phyloP scores from a whole-genome alignment of 2,113 vertebrate genomes.

The Phodopus roborovskii region DNA sequence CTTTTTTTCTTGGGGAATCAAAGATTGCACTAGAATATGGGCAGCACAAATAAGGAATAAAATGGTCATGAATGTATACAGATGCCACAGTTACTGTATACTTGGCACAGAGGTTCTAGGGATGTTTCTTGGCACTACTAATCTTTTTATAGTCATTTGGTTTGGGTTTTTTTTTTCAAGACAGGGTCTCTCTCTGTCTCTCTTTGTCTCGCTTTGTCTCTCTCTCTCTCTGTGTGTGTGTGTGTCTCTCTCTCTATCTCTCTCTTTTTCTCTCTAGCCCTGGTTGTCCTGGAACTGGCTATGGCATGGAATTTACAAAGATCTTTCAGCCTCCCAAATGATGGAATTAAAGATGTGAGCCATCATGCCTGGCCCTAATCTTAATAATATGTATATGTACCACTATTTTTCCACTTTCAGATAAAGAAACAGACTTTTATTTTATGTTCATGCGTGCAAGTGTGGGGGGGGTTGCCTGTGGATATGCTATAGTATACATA shows the following conservation, averaged over 20 bases:
- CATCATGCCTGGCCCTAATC: neutral
- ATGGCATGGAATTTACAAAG: neutral
- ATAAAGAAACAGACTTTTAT: neutral
- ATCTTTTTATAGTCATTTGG: neutral
- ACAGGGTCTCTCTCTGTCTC: too few species aligned
- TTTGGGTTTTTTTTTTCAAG: neutral
- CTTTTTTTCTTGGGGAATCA: neutral
- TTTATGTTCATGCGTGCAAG: neutral
- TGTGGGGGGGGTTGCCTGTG: neutral
- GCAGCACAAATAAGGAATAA: too few species aligned
- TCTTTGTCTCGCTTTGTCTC: neutral
- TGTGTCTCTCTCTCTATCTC: too few species aligned
- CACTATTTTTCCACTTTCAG: conserved; percentile 29
- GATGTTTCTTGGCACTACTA: neutral
- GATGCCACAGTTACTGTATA: neutral
- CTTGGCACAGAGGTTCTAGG: neutral
- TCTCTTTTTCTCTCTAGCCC: neutral
- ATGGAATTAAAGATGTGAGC: neutral
- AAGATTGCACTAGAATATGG: neutral
- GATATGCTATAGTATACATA: neutral
- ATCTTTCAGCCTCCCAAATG: neutral
- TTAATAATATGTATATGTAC: neutral
- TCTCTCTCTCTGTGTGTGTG: too few species aligned
- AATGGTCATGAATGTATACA: neutral
- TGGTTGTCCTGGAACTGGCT: neutral